phyloP scores from a whole-genome alignment of 2,113 vertebrate genomes.

The Solenodon paradoxus region DNA sequence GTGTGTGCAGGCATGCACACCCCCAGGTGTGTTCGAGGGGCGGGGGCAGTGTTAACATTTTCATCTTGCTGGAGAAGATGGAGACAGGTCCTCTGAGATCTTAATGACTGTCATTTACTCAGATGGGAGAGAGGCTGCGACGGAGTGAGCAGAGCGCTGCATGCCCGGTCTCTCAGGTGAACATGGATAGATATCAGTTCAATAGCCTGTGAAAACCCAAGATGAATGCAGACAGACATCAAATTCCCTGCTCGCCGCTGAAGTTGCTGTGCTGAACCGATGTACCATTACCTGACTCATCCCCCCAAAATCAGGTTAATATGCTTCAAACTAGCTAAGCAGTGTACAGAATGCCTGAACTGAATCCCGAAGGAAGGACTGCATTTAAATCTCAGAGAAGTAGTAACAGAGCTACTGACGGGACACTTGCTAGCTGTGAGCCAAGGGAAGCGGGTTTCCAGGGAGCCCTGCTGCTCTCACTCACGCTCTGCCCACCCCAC shows the following conservation, averaged over 20 bases:
- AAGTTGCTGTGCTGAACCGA: neutral
- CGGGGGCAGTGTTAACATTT: neutral
- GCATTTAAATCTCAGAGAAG: constrained; percentile 10
- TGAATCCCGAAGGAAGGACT: neutral
- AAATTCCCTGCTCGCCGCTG: constrained; percentile 42
- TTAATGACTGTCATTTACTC: constrained; percentile 26
- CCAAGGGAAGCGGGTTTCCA: neutral
- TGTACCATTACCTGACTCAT: constrained; percentile 56
- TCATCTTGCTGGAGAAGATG: neutral
- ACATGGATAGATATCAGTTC: constrained; percentile 50
- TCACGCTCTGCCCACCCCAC: neutral
- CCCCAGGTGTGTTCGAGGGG: neutral
- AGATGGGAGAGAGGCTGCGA: neutral
- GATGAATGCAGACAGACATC: constrained; percentile 65
- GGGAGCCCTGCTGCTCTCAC: neutral
- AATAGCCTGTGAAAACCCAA: constrained; percentile 53
- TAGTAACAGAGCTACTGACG: neutral
- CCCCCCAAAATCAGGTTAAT: constrained; percentile 49
- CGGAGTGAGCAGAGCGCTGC: neutral
- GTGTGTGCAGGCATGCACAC: neutral
- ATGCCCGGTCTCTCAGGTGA: constrained; percentile 46
- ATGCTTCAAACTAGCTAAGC: constrained; percentile 23
- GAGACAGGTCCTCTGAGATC: constrained; percentile 9
- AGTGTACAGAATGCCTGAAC: neutral
- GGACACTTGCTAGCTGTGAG: neutral